A percentile compares a stretch with the other conserved stretches of the same genome.
Conservation (phyloP, 2,113 vertebrate genomes). For the Muntiacus muntjak region DNA sequence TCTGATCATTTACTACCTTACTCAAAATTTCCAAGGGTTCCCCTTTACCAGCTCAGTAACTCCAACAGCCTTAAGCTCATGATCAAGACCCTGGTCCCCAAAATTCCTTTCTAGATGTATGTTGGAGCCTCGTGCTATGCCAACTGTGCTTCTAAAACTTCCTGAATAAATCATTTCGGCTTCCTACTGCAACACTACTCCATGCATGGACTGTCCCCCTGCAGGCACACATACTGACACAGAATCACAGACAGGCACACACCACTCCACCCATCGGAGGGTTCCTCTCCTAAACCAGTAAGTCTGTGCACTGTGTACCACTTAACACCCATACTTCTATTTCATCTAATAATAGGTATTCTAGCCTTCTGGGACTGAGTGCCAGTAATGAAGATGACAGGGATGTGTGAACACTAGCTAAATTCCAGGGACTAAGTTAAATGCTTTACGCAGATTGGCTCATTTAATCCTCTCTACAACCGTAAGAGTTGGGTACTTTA, state of each 20-base stretch:
- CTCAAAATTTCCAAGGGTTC: neutral
- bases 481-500: neutral
- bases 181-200: neutral
- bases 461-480: neutral
- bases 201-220: neutral
- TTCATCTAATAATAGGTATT: neutral
- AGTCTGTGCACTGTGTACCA: neutral
- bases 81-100: too few species aligned
- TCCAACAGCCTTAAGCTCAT: neutral
- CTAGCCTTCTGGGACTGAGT: neutral
- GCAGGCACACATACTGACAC: neutral
- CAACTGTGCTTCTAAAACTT: neutral
- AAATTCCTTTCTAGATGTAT: neutral
- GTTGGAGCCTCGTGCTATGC: neutral
- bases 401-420: neutral
- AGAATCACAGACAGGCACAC: neutral
- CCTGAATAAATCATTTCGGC: neutral
- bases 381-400: neutral
- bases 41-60: neutral
- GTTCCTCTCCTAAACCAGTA: neutral
- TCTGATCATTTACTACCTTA: neutral
- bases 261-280: neutral
- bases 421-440: too few species aligned
- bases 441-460: neutral
- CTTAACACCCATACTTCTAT: neutral